Base-by-base conservation (phyloP, 1,140 invertebrate genomes). In the Triops longicaudatus region DNA sequence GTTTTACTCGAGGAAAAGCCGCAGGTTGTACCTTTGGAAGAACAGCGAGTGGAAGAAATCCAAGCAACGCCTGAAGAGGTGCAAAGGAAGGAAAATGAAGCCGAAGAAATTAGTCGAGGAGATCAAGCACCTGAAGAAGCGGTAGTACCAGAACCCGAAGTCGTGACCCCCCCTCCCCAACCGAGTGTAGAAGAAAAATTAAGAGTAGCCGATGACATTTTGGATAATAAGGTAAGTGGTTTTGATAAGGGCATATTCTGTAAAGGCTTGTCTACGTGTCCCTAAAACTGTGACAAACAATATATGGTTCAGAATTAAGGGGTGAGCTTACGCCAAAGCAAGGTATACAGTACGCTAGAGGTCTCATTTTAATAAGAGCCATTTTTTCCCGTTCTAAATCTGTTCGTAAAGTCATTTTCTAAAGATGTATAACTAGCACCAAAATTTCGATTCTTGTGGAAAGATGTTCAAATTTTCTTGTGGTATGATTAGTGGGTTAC, bases 1-100 rank as follows among this genome's bases (percentile, higher is more conserved):
- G 50, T 63, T 26, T n/a, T 10, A 17, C 37, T 42, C 3, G 37
- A 42, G 5, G 27, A 37, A 85, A 91, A 80, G 89, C 86, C 80
- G 87, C 89, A 81, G 82, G 90, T 91, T 83, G 89, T 87, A 26
- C 91, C 90, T 85, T 91, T 91, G 82, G 90, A 83, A 71, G 82
- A 83, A 44, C 83, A 84, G 37, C 85, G 86, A 50, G 85, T 87
- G 76, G 78, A 79, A 37, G 79, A 79, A 2, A 79, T 80, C 22
- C 85, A 81, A 74, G 78, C 82, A 27, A 22, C 77, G 22, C 14
- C 26, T n/a, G 76, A 79, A 50, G 81, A 84, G 73, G 83, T 83
- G 22, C 82, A 82, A 63, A 80, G 82, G 6, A 83, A 83, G 37
- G 83, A 84, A 74, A 82, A 84, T 76, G 82, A 82, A 26, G 84